Evolutionary conservation across 2,797 vertebrate genomes (phyloP).

Genomic region (Poecilia wingei): DNA sequence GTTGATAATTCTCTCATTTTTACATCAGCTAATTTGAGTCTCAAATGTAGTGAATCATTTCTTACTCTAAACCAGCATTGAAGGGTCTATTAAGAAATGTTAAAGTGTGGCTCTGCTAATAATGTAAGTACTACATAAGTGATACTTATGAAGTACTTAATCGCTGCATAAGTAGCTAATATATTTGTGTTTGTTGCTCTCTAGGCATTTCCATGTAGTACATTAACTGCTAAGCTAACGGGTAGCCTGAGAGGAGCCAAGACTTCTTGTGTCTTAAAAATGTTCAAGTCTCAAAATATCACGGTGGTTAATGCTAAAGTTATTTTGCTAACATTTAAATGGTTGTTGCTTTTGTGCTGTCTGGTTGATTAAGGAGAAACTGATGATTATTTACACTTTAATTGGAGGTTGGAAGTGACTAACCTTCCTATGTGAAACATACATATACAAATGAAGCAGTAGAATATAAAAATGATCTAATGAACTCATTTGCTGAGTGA

Average conservation of each 20-base stretch:
- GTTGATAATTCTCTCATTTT: neutral
- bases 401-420: neutral
- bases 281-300: neutral
- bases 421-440: neutral
- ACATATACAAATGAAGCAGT: neutral
- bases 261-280: neutral
- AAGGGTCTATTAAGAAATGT: neutral
- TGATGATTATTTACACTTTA: neutral
- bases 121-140: too few relatives aligned
- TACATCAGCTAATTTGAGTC: neutral
- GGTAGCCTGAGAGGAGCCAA: neutral
- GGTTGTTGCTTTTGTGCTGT: neutral
- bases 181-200: neutral
- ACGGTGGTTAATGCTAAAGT: neutral
- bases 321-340: neutral
- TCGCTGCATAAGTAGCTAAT: neutral
- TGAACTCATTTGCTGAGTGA: neutral
- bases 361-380: neutral
- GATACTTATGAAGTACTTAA: too few relatives aligned
- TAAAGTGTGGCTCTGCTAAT: neutral
- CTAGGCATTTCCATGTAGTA: neutral
- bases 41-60: neutral
- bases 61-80: neutral
- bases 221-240: neutral
- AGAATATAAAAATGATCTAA: neutral